phyloP scores from a whole-genome alignment of 2,797 vertebrate species.

The Acropternis orthonyx region DNA sequence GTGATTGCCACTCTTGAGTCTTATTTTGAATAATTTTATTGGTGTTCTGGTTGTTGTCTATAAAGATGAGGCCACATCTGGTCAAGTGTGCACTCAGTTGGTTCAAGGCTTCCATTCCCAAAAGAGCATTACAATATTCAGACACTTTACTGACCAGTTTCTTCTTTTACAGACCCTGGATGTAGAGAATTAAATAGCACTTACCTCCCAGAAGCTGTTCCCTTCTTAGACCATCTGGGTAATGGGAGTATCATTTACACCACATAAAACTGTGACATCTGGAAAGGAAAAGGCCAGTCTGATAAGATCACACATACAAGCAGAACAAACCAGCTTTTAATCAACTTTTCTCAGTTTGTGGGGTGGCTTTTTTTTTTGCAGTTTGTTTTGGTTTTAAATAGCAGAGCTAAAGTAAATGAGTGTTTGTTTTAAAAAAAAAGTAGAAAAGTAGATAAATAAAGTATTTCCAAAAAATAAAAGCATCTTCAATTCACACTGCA shows the following conservation, averaged over 20 bases:
- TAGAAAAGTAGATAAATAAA: background rate
- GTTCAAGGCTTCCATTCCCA: conserved; percentile 37
- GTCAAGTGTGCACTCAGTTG: conserved; percentile 7
- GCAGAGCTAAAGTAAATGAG: background rate
- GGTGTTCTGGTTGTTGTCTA: conserved; percentile 38
- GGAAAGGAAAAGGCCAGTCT: conserved; percentile 54
- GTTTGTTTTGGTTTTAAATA: background rate
- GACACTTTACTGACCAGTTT: conserved; percentile 53
- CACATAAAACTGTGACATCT: conserved; percentile 64
- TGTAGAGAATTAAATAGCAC: conserved; percentile 22
- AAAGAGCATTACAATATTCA: conserved; percentile 19
- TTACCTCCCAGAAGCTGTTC: conserved; percentile 67
- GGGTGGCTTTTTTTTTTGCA: background rate
- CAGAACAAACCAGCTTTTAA: conserved; percentile 18
- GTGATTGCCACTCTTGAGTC: conserved; percentile 24
- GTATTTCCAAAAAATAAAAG: background rate
- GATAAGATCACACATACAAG: conserved; percentile 52
- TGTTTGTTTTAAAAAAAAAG: background rate
- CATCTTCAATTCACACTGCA: background rate
- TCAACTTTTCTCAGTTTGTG: background rate
- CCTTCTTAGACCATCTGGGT: conserved; percentile 55
- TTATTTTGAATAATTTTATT: conserved; percentile 65
- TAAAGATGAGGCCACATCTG: conserved; percentile 65
- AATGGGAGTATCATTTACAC: conserved; percentile 59
- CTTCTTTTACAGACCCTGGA: conserved; percentile 56